Evolutionary conservation across 2,113 vertebrate genomes (phyloP).

Genomic region (Scytalopus superciliaris): DNA sequence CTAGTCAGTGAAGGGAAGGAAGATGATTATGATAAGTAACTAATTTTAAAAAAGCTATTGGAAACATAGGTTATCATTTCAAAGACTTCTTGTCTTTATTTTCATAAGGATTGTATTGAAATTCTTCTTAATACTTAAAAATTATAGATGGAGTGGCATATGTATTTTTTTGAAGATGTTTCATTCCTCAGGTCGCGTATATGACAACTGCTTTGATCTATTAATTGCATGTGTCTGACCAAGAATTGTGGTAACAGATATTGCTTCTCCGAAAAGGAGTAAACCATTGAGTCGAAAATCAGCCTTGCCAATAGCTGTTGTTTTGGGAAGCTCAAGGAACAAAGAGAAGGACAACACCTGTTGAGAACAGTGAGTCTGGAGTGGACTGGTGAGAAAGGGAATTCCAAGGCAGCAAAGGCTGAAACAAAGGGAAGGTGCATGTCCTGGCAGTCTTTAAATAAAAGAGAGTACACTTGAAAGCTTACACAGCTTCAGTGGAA

Average conservation of each 20-base stretch:
- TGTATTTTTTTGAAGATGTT: not conserved
- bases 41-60: not conserved
- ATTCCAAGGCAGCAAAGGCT: not conserved
- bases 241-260: not conserved
- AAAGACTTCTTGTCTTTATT: not conserved
- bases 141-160: not conserved
- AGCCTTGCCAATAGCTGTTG: not conserved
- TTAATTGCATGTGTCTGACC: not conserved
- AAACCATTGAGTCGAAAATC: not conserved
- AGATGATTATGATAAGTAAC: not conserved
- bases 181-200: accelerated
- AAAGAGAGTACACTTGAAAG: not conserved
- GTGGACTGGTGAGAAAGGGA: not conserved
- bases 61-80: not conserved
- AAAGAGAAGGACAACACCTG: not conserved
- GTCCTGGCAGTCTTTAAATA: not conserved
- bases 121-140: not conserved
- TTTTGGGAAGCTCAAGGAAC: not conserved
- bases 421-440: not conserved
- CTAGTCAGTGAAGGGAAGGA: not conserved
- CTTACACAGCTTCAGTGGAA: not conserved
- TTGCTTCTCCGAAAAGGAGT: not conserved
- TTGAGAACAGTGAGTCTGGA: not conserved
- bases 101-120: not conserved
- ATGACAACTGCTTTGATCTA: not conserved